phyloP scores from a whole-genome alignment of 2,113 vertebrate species.

The Takifugu bimaculatus region DNA sequence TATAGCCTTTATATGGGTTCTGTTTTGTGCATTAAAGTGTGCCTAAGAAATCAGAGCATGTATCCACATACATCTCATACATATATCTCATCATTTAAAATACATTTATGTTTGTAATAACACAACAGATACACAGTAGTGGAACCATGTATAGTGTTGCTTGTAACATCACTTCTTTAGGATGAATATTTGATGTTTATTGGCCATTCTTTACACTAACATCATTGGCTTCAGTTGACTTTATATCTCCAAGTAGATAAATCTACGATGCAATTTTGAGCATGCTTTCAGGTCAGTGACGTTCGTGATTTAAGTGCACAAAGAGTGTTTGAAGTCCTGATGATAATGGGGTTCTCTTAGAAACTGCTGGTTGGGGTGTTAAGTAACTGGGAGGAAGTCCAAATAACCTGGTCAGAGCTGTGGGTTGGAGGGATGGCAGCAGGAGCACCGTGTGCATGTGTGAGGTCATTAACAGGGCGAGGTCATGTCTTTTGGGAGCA shows the following conservation, averaged over 20 bases:
- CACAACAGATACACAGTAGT: too few species aligned
- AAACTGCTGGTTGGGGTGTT: constrained; percentile 8
- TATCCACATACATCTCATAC: constrained; percentile 23
- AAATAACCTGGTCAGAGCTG: constrained; percentile 22
- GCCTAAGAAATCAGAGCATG: constrained; percentile 1
- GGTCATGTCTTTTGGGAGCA: constrained; percentile 62
- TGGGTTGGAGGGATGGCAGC: constrained; percentile 39
- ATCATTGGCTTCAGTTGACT: too few species aligned
- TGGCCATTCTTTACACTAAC: too few species aligned
- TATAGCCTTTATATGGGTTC: constrained; percentile 6
- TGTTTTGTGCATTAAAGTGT: constrained; percentile 41
- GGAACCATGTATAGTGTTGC: too few species aligned
- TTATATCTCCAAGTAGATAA: too few species aligned
- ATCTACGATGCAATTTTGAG: too few species aligned
- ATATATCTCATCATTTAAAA: not conserved
- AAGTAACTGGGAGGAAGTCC: constrained; percentile 26
- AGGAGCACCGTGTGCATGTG: constrained; percentile 33
- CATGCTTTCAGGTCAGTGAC: not conserved
- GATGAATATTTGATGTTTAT: too few species aligned
- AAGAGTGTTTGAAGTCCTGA: constrained; percentile 5
- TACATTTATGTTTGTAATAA: constrained; percentile 12
- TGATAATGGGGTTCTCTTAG: constrained; percentile 1
- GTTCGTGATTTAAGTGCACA: not conserved
- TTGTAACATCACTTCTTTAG: too few species aligned
- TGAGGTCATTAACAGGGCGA: constrained; percentile 61